Evolutionary conservation across 2,888 invertebrate species (phyloP).

Genomic region (Steinernema scapterisci): DNA sequence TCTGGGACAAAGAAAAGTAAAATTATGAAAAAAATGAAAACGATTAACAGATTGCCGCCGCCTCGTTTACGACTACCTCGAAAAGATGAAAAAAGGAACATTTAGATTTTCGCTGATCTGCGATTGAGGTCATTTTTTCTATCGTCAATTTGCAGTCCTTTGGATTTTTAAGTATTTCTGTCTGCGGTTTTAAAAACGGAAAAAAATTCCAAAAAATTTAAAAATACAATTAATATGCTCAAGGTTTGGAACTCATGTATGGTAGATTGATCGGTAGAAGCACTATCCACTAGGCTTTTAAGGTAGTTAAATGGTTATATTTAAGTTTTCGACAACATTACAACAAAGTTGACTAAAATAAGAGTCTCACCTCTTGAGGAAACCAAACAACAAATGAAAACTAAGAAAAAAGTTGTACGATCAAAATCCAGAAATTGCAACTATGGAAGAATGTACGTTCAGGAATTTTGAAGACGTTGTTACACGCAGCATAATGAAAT

Average conservation of each 20-base stretch:
- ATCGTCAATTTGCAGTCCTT: not conserved
- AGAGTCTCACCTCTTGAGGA: no score
- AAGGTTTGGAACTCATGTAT: no score
- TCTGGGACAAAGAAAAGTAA: not conserved
- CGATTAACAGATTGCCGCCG: not conserved
- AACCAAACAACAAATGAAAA: no score
- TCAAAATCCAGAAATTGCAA: no score
- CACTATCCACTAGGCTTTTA: no score
- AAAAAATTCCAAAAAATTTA: not conserved
- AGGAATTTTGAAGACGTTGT: not conserved
- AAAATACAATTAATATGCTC: not conserved
- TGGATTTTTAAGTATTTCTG: slow-evolving; percentile 6
- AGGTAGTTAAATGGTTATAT: no score
- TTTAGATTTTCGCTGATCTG: not conserved
- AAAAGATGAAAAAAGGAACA: not conserved
- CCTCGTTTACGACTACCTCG: not conserved
- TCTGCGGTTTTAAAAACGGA: not conserved
- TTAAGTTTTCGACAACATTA: no score
- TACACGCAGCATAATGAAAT: slow-evolving; percentile 9
- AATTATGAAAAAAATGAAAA: no score
- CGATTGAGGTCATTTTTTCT: not conserved
- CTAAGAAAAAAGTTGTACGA: no score
- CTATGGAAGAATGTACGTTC: no score
- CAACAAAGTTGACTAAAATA: no score
- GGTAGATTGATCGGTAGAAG: no score